Conservation (phyloP, 92 coral and sea anemone species). For the Galaxea fascicularis region DNA sequence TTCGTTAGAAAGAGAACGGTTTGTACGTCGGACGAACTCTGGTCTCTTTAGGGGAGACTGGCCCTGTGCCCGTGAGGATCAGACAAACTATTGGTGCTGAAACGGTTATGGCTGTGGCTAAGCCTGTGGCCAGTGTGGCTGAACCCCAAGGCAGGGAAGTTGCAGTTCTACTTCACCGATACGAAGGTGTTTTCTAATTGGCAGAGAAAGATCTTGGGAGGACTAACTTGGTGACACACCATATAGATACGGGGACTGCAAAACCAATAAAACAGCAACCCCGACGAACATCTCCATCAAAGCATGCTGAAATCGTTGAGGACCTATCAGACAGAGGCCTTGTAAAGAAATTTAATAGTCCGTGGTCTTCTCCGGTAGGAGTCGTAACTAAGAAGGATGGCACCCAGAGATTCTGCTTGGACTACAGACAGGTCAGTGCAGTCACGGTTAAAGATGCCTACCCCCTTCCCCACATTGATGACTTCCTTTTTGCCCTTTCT, state of each 20-base stretch:
- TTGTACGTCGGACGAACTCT: constrained; percentile 41
- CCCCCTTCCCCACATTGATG: constrained; percentile 55
- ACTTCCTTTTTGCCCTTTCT: constrained; percentile 34
- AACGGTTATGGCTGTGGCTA: constrained; percentile 32
- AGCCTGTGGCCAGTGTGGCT: background rate
- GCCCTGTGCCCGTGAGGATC: constrained; percentile 27
- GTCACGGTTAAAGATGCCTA: too few relatives aligned
- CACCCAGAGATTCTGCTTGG: too few relatives aligned
- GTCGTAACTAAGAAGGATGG: constrained; percentile 44
- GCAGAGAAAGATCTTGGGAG: constrained; percentile 52
- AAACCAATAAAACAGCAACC: too few relatives aligned
- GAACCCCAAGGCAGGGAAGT: constrained; percentile 17
- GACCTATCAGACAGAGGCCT: too few relatives aligned
- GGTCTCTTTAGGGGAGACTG: constrained; percentile 39
- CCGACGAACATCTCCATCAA: too few relatives aligned
- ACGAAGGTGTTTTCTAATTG: constrained; percentile 42
- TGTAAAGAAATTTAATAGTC: constrained; percentile 29
- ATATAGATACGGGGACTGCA: constrained; percentile 43
- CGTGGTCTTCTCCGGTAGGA: constrained; percentile 31
- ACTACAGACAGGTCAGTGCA: too few relatives aligned
- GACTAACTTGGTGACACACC: constrained; percentile 27
- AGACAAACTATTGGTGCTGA: constrained; percentile 42
- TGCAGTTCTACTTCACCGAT: constrained; percentile 28
- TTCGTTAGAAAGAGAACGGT: constrained; percentile 42
- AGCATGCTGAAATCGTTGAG: too few relatives aligned